Conservation (phyloP, 2,888 invertebrate species). For the Odontocolon sp. region DNA sequence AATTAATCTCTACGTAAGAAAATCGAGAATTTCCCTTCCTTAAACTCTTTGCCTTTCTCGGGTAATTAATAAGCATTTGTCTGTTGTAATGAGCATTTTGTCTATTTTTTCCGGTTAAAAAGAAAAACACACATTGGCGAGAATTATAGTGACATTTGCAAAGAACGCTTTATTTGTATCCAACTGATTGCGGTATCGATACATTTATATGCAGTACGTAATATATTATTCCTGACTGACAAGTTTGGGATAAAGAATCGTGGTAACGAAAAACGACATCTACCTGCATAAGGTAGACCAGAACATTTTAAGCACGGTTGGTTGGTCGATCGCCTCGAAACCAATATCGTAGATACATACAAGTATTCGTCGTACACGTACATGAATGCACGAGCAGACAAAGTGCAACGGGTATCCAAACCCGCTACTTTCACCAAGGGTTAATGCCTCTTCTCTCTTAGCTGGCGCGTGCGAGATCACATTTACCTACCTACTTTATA, state of each 20-base stretch:
- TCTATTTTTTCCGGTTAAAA: neutral
- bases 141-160: neutral
- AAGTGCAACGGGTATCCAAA: conserved; percentile 64
- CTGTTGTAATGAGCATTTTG: neutral
- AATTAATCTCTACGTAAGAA: neutral
- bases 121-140: conserved; percentile 21
- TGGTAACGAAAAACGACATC: neutral
- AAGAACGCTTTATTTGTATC: neutral
- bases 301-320: neutral
- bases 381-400: neutral
- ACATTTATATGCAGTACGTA: neutral
- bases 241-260: neutral
- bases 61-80: no score
- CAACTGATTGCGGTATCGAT: conserved; percentile 10
- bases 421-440: conserved; percentile 73
- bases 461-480: conserved; percentile 14
- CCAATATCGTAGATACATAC: conserved; percentile 12
- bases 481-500: no score
- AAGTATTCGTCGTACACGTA: neutral
- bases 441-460: conserved; percentile 69
- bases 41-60: conserved; percentile 3
- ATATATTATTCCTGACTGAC: neutral
- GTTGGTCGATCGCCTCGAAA: conserved; percentile 6
- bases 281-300: neutral
- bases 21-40: neutral